Percentiles rank a stretch among this genome's conserved stretches.
These are phyloP conservation scores for Euclidia mi DNA, from an alignment of 2,888 invertebrate genomes.

Conservation along the genomic window DNA sequence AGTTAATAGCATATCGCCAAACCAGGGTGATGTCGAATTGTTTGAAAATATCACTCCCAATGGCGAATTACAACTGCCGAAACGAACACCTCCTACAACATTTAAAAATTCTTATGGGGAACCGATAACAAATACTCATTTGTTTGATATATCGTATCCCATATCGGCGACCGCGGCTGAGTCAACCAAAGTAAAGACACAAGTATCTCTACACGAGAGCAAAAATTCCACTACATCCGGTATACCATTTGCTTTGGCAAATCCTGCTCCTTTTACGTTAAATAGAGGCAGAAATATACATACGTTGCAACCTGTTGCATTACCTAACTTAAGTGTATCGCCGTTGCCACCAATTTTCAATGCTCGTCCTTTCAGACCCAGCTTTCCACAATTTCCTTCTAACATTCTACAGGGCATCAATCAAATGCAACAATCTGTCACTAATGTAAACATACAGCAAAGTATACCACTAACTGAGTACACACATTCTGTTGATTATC, in stretches of 20 bases:
- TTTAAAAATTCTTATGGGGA: constrained; percentile 87
- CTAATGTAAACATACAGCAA: constrained; percentile 89
- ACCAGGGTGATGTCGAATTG: constrained; percentile 67
- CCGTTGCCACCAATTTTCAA: constrained; percentile 91
- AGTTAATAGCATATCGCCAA: constrained; percentile 70
- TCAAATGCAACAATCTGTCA: constrained; percentile 68
- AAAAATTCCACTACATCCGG: constrained; percentile 65
- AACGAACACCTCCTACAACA: constrained; percentile 73
- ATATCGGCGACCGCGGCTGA: constrained; percentile 81
- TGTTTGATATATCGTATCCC: constrained; percentile 75
- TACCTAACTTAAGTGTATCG: constrained; percentile 91
- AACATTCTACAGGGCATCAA: constrained; percentile 74
- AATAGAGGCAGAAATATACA: constrained; percentile 86
- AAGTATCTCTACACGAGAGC: constrained; percentile 71
- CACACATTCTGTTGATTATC: constrained; percentile 93
- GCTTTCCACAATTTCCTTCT: constrained; percentile 64
- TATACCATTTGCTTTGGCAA: constrained; percentile 76
- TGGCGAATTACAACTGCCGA: constrained; percentile 75
- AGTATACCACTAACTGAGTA: constrained; percentile 92
- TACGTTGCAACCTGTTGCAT: constrained; percentile 89
- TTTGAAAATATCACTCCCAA: constrained; percentile 65
- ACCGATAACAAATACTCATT: constrained; percentile 74
- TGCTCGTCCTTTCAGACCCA: constrained; percentile 88
- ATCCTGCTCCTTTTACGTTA: constrained; percentile 83
- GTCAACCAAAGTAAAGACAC: constrained; percentile 80